These are phyloP conservation scores for Silurus asotus DNA, from an alignment of 2,113 vertebrate species.

Conservation along the genomic window DNA sequence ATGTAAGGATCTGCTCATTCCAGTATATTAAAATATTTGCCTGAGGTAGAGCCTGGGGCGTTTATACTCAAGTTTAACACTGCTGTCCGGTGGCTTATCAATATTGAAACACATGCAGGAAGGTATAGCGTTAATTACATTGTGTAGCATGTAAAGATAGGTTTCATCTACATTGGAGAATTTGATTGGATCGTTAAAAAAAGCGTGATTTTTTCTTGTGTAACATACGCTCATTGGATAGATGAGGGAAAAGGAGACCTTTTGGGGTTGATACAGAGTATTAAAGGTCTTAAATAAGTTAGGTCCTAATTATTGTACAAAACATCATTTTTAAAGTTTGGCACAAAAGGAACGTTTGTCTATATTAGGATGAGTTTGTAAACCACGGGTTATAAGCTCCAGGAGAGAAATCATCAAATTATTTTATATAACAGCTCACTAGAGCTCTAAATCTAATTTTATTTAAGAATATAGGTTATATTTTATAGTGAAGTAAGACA, in stretches of 20 bases:
- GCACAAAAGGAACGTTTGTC: not conserved
- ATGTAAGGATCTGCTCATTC: not conserved
- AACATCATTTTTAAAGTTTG: not conserved
- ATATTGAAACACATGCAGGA: not conserved
- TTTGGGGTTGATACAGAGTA: not conserved
- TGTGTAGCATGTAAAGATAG: not conserved
- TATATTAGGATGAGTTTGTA: not conserved
- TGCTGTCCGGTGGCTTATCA: not conserved
- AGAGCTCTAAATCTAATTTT: not conserved
- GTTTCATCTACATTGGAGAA: not conserved
- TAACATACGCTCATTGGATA: not conserved
- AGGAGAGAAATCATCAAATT: not conserved
- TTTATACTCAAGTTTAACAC: not conserved
- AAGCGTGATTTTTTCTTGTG: not conserved
- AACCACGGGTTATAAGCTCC: not conserved
- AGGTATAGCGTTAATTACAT: not conserved
- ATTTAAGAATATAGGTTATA: not conserved
- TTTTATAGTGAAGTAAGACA: constrained; percentile 1
- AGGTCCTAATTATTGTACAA: not conserved
- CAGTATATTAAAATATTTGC: not conserved
- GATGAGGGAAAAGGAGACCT: not conserved
- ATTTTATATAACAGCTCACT: not conserved
- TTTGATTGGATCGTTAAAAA: not conserved
- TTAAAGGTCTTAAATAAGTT: not conserved
- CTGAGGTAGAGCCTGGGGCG: not conserved